A percentile compares a stretch with the other conserved stretches of the same genome.
These are phyloP conservation scores for Nomada hirtipes DNA, from an alignment of 2,888 invertebrate species.

Conservation along the genomic window DNA sequence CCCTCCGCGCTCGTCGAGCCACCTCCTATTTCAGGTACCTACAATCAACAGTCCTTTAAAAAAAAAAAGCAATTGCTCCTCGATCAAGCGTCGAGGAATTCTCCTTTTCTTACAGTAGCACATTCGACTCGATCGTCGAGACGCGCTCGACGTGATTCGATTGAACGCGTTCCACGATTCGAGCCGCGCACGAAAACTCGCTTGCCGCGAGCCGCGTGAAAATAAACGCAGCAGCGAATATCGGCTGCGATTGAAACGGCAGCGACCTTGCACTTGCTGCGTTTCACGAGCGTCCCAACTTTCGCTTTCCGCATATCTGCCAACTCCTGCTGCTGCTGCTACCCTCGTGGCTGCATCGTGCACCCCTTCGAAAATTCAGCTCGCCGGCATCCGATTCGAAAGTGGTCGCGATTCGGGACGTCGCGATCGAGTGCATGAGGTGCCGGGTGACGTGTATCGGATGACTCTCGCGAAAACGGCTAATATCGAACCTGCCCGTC, in stretches of 20 bases:
- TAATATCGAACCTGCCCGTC: constrained; percentile 80
- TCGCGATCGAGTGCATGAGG: constrained; percentile 51
- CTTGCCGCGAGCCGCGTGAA: too few relatives aligned
- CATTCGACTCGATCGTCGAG: not conserved
- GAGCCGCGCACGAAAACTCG: too few relatives aligned
- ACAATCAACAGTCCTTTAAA: constrained; percentile 56
- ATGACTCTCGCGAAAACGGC: constrained; percentile 77
- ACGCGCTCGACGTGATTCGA: not conserved
- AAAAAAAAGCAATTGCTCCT: constrained; percentile 7
- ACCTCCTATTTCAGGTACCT: constrained; percentile 77
- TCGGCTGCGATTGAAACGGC: constrained; percentile 34
- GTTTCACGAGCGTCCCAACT: constrained; percentile 66
- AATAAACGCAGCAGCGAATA: not conserved
- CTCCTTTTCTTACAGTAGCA: not conserved
- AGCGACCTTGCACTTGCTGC: constrained; percentile 51
- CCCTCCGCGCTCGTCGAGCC: constrained; percentile 92
- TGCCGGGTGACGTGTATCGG: constrained; percentile 76
- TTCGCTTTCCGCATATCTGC: constrained; percentile 68
- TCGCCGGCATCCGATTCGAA: constrained; percentile 3
- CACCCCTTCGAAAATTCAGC: constrained; percentile 56
- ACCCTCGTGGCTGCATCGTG: constrained; percentile 58
- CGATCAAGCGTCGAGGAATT: constrained; percentile 5
- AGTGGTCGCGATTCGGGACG: not conserved
- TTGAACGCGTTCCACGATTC: not conserved
- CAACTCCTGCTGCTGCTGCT: constrained; percentile 66